Conservation (phyloP, 2,888 invertebrate genomes). For the Fragum fragum region DNA sequence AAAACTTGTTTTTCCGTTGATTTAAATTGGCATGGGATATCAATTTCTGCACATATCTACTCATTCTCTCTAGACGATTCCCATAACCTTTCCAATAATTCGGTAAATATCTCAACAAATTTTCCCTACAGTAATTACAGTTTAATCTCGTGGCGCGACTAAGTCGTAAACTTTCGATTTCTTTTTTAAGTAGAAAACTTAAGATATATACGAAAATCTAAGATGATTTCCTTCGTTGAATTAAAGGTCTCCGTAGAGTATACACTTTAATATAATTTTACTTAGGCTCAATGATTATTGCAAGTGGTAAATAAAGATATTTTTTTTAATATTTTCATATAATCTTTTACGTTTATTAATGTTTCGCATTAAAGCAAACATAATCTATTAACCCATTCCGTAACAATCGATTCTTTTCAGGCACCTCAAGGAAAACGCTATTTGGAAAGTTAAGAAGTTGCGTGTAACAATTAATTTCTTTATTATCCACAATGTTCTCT, state of each 20-base stretch:
- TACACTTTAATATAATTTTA: too few species aligned
- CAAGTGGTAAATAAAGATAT: too few species aligned
- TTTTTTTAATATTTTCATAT: too few species aligned
- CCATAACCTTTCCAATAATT: not conserved
- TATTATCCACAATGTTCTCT: conserved; percentile 16
- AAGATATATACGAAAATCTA: too few species aligned
- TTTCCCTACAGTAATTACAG: not conserved
- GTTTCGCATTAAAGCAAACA: too few species aligned
- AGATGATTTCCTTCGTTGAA: too few species aligned
- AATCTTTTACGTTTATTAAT: too few species aligned
- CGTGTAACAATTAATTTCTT: conserved; percentile 6
- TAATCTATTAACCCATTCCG: not conserved
- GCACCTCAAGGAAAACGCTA: not conserved
- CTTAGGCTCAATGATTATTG: too few species aligned
- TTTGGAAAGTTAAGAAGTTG: conserved; percentile 17
- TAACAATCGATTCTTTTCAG: not conserved
- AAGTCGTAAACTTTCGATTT: not conserved
- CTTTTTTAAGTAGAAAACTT: not conserved
- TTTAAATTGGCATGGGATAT: not conserved
- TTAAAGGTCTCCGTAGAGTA: not conserved
- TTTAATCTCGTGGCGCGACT: conserved; percentile 3
- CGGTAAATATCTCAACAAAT: not conserved
- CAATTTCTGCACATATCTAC: not conserved
- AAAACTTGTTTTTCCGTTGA: not conserved
- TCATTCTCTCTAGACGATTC: not conserved